Evolutionary conservation across 2,888 invertebrate species (phyloP), one percentile per base, ranked within the genome.

Genomic region (Rotaria magnacalcarata): DNA sequence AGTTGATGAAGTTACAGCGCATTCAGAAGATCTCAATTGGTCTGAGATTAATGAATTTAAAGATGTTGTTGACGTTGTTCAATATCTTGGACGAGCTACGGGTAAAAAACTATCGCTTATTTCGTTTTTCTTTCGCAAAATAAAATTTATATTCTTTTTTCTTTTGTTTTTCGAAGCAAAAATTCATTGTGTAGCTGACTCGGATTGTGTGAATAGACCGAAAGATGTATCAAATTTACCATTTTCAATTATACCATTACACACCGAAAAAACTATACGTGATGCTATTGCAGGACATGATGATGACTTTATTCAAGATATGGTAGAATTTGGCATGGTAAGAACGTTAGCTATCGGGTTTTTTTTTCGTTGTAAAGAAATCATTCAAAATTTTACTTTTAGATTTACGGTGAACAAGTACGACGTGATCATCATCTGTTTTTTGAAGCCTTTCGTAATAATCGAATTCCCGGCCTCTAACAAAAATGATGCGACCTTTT

Each of bases 361-460:
- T 11, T 47, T 21, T 3, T n/a, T 47, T 47, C 10, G 0, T 43
- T 80, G 10, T 16, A 21, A 24, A 21, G 41, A 10, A 24, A 80
- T 34, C 47, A 14, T 24, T 5, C 3, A 21, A 80, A 14, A 47
- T 80, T 24, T 80, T 24, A 24, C 7, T 47, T 80, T 47, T 47
- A 80, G 80, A 1, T 47, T 4, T 80, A 80, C 47, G 80, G 80
- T 80, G 80, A 80, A 80, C 47, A 47, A 47, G n/a, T 47, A 24
- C 41, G 80, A 80, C 47, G 10, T 80, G 80, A 80, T 47, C 80
- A 80, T 80, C 80, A 6, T 24, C n/a, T 80, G 47, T 80, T 80
- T 80, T 80, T 80, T n/a, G 80, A 80, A 80, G 80, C 80, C n/a
- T 80, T 80, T 47, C 80, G 80, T 8, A 80, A 80, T 47, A 80